phyloP scores from a whole-genome alignment of 2,888 invertebrate genomes.

The Exocentrus adspersus region DNA sequence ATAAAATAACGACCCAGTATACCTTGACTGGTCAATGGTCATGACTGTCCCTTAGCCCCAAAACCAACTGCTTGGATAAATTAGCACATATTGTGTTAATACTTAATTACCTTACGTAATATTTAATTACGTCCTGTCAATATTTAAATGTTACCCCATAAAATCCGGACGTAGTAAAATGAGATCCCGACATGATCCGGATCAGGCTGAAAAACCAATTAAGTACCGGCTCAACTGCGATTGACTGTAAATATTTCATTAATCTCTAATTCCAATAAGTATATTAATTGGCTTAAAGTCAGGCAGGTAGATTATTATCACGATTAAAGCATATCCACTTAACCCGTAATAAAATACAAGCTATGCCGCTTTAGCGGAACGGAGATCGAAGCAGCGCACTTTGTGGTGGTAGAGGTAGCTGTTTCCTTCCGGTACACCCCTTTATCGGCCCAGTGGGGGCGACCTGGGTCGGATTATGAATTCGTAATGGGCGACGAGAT shows the following conservation, averaged over 20 bases:
- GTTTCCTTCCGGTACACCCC: constrained; percentile 33
- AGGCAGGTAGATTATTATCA: constrained; percentile 28
- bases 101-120: too few species aligned
- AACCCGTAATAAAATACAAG: constrained; percentile 33
- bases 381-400: constrained; percentile 28
- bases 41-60: too few species aligned
- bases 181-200: neutral
- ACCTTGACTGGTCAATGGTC: too few species aligned
- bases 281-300: constrained; percentile 25
- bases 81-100: too few species aligned
- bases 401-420: constrained; percentile 29
- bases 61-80: too few species aligned
- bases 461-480: constrained; percentile 5
- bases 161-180: neutral
- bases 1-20: too few species aligned
- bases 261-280: constrained; percentile 6
- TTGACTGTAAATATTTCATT: constrained; percentile 19
- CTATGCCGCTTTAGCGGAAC: constrained; percentile 23
- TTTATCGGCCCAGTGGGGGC: constrained; percentile 24
- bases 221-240: neutral
- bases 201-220: neutral
- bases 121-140: too few species aligned
- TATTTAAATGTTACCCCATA: too few species aligned
- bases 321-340: constrained; percentile 31
- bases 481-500: neutral